These are phyloP conservation scores for Hylaea fasciaria DNA, from an alignment of 2,888 invertebrate species.

Conservation along the genomic window DNA sequence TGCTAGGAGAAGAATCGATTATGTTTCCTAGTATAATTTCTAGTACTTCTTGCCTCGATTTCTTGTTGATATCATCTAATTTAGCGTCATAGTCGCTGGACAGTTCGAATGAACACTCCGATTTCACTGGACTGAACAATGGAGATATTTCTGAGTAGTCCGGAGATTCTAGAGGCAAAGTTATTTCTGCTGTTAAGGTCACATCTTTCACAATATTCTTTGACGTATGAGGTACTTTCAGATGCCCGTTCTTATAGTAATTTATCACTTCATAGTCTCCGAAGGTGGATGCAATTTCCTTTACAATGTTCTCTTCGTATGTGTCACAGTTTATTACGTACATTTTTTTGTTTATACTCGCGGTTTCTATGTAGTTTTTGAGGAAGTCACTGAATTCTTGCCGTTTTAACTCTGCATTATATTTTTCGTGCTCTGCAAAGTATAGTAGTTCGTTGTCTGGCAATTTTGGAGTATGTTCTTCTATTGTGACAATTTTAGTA, in stretches of 20 bases:
- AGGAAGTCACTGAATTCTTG: slow-evolving; percentile 64
- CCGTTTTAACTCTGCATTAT: slow-evolving; percentile 66
- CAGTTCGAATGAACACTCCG: slow-evolving; percentile 77
- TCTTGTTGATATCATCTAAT: slow-evolving; percentile 75
- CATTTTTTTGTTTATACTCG: slow-evolving; percentile 57
- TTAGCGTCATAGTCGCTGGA: slow-evolving; percentile 76
- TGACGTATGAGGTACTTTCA: slow-evolving; percentile 56
- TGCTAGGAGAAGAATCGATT: slow-evolving; percentile 59
- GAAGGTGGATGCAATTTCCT: slow-evolving; percentile 60
- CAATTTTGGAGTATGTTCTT: slow-evolving; percentile 19
- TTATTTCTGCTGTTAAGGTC: slow-evolving; percentile 64
- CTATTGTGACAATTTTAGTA: slow-evolving; percentile 19
- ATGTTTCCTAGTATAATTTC: slow-evolving; percentile 79
- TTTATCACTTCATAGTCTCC: slow-evolving; percentile 70
- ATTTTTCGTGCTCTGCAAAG: slow-evolving; percentile 72
- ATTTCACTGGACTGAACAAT: slow-evolving; percentile 74
- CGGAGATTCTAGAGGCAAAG: slow-evolving; percentile 61
- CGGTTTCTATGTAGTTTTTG: slow-evolving; percentile 54
- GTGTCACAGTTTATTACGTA: slow-evolving; percentile 73
- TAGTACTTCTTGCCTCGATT: slow-evolving; percentile 79
- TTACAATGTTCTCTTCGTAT: slow-evolving; percentile 70
- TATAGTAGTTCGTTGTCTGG: slow-evolving; percentile 55
- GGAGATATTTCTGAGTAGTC: slow-evolving; percentile 40
- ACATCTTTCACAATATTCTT: slow-evolving; percentile 68
- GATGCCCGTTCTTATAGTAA: slow-evolving; percentile 71